Percentiles rank a stretch among this genome's conserved stretches.
Evolutionary conservation across 64 coral and sea anemone genomes (phyloP).

Genomic region (Montipora efflorescens): DNA sequence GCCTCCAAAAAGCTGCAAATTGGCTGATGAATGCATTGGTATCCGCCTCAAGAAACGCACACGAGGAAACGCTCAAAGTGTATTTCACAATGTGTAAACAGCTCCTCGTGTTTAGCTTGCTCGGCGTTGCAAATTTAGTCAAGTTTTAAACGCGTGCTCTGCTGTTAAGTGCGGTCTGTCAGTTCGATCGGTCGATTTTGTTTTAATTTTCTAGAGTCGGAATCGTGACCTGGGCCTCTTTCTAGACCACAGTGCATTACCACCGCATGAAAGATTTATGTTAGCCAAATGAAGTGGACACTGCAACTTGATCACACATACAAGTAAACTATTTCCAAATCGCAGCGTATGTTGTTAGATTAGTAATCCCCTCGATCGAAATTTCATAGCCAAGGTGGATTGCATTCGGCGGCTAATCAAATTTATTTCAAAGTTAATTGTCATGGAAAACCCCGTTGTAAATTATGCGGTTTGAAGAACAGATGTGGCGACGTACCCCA

Average conservation of each 20-base stretch:
- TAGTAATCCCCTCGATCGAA: not conserved
- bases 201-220: constrained; percentile 21
- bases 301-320: constrained; percentile 2
- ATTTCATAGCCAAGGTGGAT: not conserved
- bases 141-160: not conserved
- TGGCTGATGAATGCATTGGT: constrained; percentile 69
- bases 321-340: not conserved
- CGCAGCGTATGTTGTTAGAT: not conserved
- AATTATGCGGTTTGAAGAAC: constrained; percentile 50
- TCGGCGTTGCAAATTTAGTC: not conserved
- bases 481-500: constrained; percentile 37
- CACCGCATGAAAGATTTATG: constrained; percentile 46
- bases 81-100: constrained; percentile 33
- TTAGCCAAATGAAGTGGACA: constrained; percentile 9
- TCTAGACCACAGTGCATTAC: constrained; percentile 8
- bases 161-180: not conserved
- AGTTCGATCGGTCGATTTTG: not conserved
- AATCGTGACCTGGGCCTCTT: not conserved
- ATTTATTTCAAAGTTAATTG: constrained; percentile 33
- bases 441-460: constrained; percentile 19
- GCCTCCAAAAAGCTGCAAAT: constrained; percentile 64
- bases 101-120: constrained; percentile 41
- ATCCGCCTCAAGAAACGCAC: constrained; percentile 42
- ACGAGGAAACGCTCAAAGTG: constrained; percentile 49
- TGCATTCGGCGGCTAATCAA: not conserved